phyloP scores from a whole-genome alignment of 2,113 vertebrate genomes.

The Clarias macrocephalus region DNA sequence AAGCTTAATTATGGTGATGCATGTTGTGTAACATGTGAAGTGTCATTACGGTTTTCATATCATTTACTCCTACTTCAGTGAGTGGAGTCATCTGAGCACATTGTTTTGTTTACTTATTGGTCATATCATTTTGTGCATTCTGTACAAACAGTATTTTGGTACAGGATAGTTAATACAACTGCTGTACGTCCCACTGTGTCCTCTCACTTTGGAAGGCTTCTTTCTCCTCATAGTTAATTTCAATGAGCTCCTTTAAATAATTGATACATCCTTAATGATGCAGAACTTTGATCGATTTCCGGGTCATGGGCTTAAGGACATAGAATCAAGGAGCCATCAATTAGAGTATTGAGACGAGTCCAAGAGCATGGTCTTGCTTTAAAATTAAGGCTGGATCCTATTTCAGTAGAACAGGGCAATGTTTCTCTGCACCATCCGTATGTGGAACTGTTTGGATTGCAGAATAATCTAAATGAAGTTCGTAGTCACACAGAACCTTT shows the following conservation, averaged over 20 bases:
- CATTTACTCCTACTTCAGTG: neutral
- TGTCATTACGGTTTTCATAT: neutral
- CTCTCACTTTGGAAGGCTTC: neutral
- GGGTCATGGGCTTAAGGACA: constrained; percentile 10
- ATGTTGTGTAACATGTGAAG: neutral
- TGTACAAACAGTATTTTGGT: neutral
- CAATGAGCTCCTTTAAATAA: neutral
- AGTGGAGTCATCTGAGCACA: neutral
- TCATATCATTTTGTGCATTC: neutral
- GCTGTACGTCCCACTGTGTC: neutral
- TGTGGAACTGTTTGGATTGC: neutral
- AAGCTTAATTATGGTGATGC: neutral
- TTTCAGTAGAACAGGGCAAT: neutral
- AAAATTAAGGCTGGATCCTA: neutral
- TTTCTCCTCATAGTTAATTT: constrained; percentile 1
- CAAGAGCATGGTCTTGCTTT: neutral
- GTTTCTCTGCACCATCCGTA: neutral
- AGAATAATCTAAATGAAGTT: neutral
- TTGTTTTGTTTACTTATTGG: neutral
- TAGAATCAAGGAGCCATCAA: neutral
- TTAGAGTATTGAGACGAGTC: neutral
- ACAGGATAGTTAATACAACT: neutral
- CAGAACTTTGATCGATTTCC: constrained; percentile 3
- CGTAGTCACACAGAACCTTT: neutral
- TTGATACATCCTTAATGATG: neutral